Base-by-base conservation (phyloP, 1,140 invertebrate species). In the Onthophagus taurus region DNA sequence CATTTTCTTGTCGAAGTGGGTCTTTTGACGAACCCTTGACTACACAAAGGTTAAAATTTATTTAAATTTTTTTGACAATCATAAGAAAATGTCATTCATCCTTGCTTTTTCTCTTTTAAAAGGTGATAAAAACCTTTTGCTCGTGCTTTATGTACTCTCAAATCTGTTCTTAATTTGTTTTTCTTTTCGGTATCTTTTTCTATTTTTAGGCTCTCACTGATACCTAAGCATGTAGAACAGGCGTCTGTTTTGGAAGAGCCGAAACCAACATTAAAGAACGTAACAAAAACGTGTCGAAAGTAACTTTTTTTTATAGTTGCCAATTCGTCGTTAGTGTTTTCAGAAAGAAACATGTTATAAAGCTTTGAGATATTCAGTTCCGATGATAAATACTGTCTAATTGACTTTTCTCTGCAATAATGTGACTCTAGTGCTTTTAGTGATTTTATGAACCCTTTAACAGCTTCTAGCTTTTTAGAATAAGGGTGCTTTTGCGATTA, bases 51-150 rank as follows among this genome's bases (percentile, higher is more conserved):
- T 65, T 59, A 12, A 54, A 48, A 43, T 65, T 64, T 6, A 64
- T 8, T 44, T 66, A 47, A 45, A 45, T 65, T 65, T 57, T 67
- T 66, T 53, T 67, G 57, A 24, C 57, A 67, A 44, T 68, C 63
- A 48, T 59, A 65, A 11, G 49, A 54, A 17, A 67, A 47, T 18
- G 44, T 54, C 7, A 47, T 31, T 17, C 54, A 12, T 17, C 47
- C 36, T 9, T 47, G 31, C 26, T 52, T 41, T 44, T 54, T 23
- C 24, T 39, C 17, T 17, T 39, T 39, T 26, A 39, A 14, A 5
- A 39, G 37, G 19, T 23, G 12, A 39, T 23, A 39, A 26, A 39
- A 39, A 14, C 12, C 37, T 18, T 39, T 39, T 12, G 20, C 17
- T 9, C 20, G 37, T n/a, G 24, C 8, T 14, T 11, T 6, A 18